These are phyloP conservation scores for Phoxinus phoxinus DNA, from an alignment of 2,113 vertebrate genomes.

Conservation along the genomic window DNA sequence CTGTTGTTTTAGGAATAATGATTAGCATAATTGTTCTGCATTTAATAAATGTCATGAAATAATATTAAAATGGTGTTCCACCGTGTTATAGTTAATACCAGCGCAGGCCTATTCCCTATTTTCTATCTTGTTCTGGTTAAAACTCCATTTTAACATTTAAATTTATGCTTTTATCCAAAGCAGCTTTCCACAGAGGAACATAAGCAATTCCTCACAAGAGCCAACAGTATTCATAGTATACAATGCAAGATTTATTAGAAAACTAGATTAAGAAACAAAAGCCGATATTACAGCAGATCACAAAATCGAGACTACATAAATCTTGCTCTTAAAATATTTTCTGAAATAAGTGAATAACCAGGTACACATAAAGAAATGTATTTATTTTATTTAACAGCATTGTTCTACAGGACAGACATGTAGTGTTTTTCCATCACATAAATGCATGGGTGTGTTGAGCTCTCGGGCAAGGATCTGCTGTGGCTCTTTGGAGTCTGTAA, in stretches of 20 bases:
- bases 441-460: background rate
- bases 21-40: no score
- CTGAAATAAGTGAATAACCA: background rate
- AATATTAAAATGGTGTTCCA: background rate
- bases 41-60: no score
- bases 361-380: background rate
- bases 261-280: background rate
- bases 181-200: background rate
- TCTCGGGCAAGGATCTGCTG: background rate
- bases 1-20: background rate
- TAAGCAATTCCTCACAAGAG: background rate
- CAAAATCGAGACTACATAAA: no score
- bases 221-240: background rate
- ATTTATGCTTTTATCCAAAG: background rate
- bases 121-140: background rate
- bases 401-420: conserved; percentile 1
- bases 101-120: background rate
- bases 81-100: background rate
- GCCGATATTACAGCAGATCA: no score
- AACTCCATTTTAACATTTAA: background rate
- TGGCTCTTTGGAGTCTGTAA: conserved; percentile 17
- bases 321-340: background rate
- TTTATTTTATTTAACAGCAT: background rate
- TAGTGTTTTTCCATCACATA: background rate
- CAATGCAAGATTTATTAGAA: background rate